Evolutionary conservation across 2,888 invertebrate genomes (phyloP).

Genomic region (Epicampocera succincta): DNA sequence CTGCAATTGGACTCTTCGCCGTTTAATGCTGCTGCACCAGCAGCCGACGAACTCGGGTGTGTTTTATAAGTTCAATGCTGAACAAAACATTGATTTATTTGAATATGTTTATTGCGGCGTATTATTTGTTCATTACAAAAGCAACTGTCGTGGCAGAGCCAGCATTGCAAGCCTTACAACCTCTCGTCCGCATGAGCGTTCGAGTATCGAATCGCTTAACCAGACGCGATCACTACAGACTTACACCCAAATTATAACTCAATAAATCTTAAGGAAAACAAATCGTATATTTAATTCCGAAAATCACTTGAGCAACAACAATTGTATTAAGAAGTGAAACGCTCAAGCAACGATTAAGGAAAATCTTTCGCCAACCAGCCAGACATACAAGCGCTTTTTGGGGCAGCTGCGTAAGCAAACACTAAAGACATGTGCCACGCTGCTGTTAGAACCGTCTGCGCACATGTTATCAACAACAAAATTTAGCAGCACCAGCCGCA

Average conservation of each 20-base stretch:
- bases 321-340: conserved; percentile 60
- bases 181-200: not conserved
- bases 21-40: conserved; percentile 20
- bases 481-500: conserved; percentile 2
- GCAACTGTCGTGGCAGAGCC: not conserved
- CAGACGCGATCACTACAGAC: conserved; percentile 72
- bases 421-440: conserved; percentile 58
- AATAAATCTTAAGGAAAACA: conserved; percentile 77
- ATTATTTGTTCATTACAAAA: conserved; percentile 49
- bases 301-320: conserved; percentile 32
- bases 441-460: conserved; percentile 32
- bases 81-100: conserved; percentile 69
- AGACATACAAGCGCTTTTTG: conserved; percentile 38
- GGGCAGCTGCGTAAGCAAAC: conserved; percentile 33
- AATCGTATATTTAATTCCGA: conserved; percentile 67
- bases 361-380: conserved; percentile 59
- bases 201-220: conserved; percentile 17
- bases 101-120: conserved; percentile 60
- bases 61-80: conserved; percentile 36
- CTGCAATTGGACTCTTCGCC: conserved; percentile 7
- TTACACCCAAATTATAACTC: conserved; percentile 81
- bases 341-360: conserved; percentile 70
- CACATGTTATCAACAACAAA: conserved; percentile 55
- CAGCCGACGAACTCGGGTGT: not conserved
- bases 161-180: conserved; percentile 12